phyloP scores from a whole-genome alignment of 2,888 invertebrate species.

The Oscheius myriophilus region DNA sequence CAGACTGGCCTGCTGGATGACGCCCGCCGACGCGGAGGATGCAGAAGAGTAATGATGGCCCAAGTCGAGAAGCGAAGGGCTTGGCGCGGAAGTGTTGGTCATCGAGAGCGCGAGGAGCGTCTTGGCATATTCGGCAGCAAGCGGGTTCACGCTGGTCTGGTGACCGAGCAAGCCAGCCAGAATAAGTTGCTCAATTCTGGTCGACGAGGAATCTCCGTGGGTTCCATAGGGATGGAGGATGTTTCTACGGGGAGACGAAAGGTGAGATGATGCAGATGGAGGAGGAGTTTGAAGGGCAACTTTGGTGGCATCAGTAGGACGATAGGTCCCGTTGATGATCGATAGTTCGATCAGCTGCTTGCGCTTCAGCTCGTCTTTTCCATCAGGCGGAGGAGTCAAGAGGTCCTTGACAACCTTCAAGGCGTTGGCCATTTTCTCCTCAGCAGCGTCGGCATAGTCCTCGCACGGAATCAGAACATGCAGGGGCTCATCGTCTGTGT shows the following conservation, averaged over 20 bases:
- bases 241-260: background rate
- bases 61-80: background rate
- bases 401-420: slow-evolving; percentile 97
- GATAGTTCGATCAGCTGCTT: slow-evolving; percentile 99
- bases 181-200: too few relatives aligned
- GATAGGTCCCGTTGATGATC: slow-evolving; percentile 98
- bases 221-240: background rate
- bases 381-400: slow-evolving; percentile 97
- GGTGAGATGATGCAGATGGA: too few relatives aligned
- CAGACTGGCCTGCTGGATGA: slow-evolving; percentile 24
- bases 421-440: slow-evolving; percentile 89
- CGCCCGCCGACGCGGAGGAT: background rate
- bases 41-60: background rate
- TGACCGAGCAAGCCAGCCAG: too few relatives aligned
- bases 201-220: background rate
- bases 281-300: slow-evolving; percentile 1
- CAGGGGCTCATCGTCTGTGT: slow-evolving; percentile 83
- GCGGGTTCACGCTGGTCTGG: too few relatives aligned
- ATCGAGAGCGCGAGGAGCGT: background rate
- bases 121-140: background rate
- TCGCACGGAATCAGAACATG: slow-evolving; percentile 95
- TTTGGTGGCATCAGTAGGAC: slow-evolving; percentile 71
- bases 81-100: background rate
- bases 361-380: slow-evolving; percentile 99
- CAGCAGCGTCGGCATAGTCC: slow-evolving; percentile 95